These are phyloP conservation scores for Hetaerina titia DNA, from an alignment of 2,888 invertebrate species.

Conservation along the genomic window DNA sequence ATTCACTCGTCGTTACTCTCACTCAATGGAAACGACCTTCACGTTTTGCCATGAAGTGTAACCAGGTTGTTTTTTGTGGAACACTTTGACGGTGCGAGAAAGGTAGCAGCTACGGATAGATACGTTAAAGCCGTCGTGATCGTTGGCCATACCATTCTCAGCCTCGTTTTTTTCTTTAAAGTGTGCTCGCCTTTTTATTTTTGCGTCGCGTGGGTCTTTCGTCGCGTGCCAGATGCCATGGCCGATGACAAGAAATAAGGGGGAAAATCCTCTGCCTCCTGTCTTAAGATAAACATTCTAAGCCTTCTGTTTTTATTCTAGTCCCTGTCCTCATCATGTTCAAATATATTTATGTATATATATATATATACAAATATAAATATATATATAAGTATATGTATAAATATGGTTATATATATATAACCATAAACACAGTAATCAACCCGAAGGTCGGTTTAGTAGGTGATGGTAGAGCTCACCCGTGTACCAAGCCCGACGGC, in stretches of 20 bases:
- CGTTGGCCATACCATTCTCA: background rate
- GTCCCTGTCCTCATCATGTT: no score
- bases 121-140: background rate
- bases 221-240: constrained; percentile 11
- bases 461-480: no score
- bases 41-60: background rate
- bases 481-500: no score
- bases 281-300: background rate
- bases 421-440: no score
- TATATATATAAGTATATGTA: no score
- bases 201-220: constrained; percentile 14
- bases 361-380: no score
- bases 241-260: background rate
- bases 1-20: background rate
- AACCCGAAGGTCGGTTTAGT: no score
- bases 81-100: background rate
- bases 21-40: background rate
- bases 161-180: background rate
- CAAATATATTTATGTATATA: no score
- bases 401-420: no score
- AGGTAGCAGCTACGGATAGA: background rate
- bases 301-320: background rate
- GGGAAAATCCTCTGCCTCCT: background rate
- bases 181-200: background rate
- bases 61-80: background rate